Base-by-base conservation (phyloP, 2,888 invertebrate species). In the Rhyacophila evoluta region DNA sequence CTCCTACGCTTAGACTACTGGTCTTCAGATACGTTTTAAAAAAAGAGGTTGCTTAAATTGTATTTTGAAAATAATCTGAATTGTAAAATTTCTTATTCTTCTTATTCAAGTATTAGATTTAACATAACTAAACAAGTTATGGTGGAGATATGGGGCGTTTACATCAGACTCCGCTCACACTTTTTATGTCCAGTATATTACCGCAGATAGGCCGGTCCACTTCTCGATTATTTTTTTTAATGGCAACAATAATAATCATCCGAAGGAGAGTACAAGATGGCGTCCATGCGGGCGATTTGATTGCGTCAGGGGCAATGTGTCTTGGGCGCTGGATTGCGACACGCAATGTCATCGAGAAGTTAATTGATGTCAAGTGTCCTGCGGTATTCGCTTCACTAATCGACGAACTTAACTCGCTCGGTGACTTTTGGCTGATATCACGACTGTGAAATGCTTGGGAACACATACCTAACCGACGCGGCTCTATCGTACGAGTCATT, bases 291-390 rank as follows among this genome's bases (percentile, higher is more conserved):
- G 76, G 77, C 69, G 77, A 74, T 75, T 77, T 69, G 77, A 79
- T 77, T 76, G 78, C 78, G 78, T 69, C 78, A 77, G 75, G 39
- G 77, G 77, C 77, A 80, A 80, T 77, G 77, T 77, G 79, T 73
- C 74, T 72, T 69, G 25, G 29, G 55, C 33, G 19, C 33, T 55
- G 74, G 37, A 73, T 78, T 78, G 81, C 78, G 75, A 78, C 81
- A 80, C 80, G 80, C 82, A 82, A 77, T 80, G 79, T 72, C 82
- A 82, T 80, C 55, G 39, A 29, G 72, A 73, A 79, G 82, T 82
- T 79, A 82, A 82, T 75, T 79, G 82, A 70, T 75, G 82, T 82
- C 82, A 82, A 82, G 82, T 82, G 76, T 77, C 69, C 74, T 68
- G 80, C 77, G 78, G 74, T 77, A 33, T 67, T 38, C 74, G 68